A percentile compares a stretch with the other conserved stretches of the same genome.
Evolutionary conservation across 1,140 invertebrate species (phyloP).

Genomic region (Zaprionus ornatus): DNA sequence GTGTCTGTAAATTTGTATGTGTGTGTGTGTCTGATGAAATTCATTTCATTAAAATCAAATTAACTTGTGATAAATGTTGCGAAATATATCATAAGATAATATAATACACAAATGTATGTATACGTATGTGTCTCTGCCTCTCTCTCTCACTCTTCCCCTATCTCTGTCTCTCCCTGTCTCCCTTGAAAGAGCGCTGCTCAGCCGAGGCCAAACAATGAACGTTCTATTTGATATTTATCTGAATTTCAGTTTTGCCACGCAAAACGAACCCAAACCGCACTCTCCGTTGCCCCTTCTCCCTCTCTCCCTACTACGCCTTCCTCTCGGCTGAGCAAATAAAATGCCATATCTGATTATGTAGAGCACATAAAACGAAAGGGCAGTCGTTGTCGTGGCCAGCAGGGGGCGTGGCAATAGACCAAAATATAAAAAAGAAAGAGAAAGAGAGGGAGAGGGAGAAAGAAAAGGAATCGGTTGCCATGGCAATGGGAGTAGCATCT

Average conservation of each 20-base stretch:
- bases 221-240: conserved; percentile 82
- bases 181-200: conserved; percentile 12
- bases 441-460: not conserved
- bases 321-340: conserved; percentile 67
- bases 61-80: conserved; percentile 82
- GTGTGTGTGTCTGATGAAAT: conserved; percentile 57
- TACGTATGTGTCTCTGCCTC: not conserved
- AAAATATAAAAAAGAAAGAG: not conserved
- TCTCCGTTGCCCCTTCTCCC: not conserved
- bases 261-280: conserved; percentile 17
- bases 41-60: conserved; percentile 83
- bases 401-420: conserved; percentile 22
- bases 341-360: conserved; percentile 79
- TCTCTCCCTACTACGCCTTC: conserved; percentile 27
- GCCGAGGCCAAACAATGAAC: conserved; percentile 62
- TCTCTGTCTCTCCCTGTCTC: not conserved
- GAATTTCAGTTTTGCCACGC: conserved; percentile 63
- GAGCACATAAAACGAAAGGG: conserved; percentile 65
- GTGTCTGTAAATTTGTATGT: conserved; percentile 2
- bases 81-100: conserved; percentile 75
- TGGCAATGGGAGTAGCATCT: not conserved
- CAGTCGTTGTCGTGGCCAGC: conserved; percentile 16
- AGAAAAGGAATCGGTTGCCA: conserved; percentile 16
- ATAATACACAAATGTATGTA: conserved; percentile 16
- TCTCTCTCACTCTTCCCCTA: not conserved